Base-by-base conservation (phyloP, 2,113 vertebrate genomes). In the Plecotus auritus region DNA sequence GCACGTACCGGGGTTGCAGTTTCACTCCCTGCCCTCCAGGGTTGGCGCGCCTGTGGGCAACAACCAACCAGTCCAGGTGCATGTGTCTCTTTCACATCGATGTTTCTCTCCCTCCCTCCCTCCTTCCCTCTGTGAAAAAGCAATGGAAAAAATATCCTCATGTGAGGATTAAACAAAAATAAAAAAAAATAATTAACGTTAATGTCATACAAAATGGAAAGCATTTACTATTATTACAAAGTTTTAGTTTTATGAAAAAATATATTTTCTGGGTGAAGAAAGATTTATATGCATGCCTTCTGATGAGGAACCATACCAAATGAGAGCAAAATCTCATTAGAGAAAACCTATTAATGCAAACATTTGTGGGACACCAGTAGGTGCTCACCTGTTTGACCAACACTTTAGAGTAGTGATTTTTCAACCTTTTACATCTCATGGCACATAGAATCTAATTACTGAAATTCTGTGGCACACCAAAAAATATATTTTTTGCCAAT, bases 201-300 rank as follows among this genome's bases (percentile, higher is more conserved):
- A 59, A 86, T 35, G 69, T 82, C 83, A 40, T 37, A 17, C 76
- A 90, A 4, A 93, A 90, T 16, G 13, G 28, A 92, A 89, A 73
- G 59, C 45, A 73, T 51, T 54, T 72, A 73, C 9, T 32, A 45
- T 18, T 78, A 59, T n/a, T 76, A 59, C 51, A 87, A 61, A 78
- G 17, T 64, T 78, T 74, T 80, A 30, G n/a, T 76, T 76, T 76
- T 49, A 18, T 47, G 20, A 72, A 73, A 45, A 42, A 74, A 47
- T 16, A 10, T 20, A 26, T 85, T 90, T 12, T 54, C 61, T 47
- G 14, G 12, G 78, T 72, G 59, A 54, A 67, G 14, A 89, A 56
- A 72, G 51, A 17, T 6, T 13, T 45, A 10, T 3, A 66, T 3
- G 4, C 7, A 61, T 0, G 1, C 17, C 70, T 11, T n/a, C 59